Base-by-base conservation (phyloP, 2,113 vertebrate genomes). In the Ciconia stormi region DNA sequence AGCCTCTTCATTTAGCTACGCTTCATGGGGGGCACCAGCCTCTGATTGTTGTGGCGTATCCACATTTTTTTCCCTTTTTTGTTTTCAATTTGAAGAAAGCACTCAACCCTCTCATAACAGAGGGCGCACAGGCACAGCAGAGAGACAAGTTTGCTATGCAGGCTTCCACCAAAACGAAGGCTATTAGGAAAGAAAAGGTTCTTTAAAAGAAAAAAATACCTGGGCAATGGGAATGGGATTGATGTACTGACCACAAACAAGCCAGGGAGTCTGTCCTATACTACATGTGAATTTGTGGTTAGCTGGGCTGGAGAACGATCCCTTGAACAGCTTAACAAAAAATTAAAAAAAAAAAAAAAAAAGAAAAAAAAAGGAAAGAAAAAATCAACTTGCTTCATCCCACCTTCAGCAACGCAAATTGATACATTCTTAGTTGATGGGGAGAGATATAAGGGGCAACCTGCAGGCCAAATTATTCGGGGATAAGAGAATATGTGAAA, bases 31-130 rank as follows among this genome's bases (percentile, higher is more conserved):
- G 65, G 20, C 62, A 84, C 36, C 93, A 79, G 70, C 46, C 76
- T 91, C 34, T 15, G 62, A 53, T 5, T 81, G 32, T 29, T 66
- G 77, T 42, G 87, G 81, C 10, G 0, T n/a, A 42, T 80, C 56
- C n/a, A 34, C 50, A 58, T 5, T 18, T 32, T 67, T 62, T 86
- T 83, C 74, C 91, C 84, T 94, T 96, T 93, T 87, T 40, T 82
- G 44, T 36, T 86, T 89, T 59, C 53, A 42, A 65, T 88, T 82
- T 63, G 71, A 94, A 94, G 93, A 79, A 93, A 96, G 91, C 89
- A 90, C 63, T 91, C 42, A 26, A 38, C 71, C 94, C 97, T 96
- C 96, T 94, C 93, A 91, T 16, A 96, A 97, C 82, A 95, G 96
- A 95, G 93, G 91, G 87, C 9, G 17, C 52, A 82, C 26, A 94